Conservation (phyloP, 2,113 vertebrate genomes). For the Ibidorhyncha struthersii region DNA sequence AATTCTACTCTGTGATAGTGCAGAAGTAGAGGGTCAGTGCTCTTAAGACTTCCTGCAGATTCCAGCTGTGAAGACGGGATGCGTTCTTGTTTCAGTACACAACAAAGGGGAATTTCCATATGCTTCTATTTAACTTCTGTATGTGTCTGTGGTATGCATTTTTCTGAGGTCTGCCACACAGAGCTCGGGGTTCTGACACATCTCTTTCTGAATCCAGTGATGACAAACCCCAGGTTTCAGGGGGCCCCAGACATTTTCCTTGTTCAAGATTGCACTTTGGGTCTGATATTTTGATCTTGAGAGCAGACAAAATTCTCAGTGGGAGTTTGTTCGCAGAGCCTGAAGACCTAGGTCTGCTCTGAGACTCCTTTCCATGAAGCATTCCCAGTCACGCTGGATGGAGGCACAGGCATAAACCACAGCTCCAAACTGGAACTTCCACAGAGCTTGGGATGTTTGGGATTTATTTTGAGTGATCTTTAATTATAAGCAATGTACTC, state of each 20-base stretch:
- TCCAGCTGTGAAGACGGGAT: background rate
- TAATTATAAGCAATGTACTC: background rate
- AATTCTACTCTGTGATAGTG: constrained; percentile 19
- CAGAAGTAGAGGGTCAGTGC: background rate
- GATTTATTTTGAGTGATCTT: background rate
- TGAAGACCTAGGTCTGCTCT: background rate
- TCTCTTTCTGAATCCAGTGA: background rate
- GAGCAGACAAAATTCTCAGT: background rate
- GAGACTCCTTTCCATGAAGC: background rate
- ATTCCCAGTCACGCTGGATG: background rate
- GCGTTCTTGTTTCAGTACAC: background rate
- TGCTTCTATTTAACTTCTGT: constrained; percentile 30
- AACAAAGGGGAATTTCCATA: background rate
- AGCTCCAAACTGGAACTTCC: background rate
- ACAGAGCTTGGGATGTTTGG: background rate
- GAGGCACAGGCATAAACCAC: background rate
- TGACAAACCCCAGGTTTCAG: background rate
- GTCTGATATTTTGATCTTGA: background rate
- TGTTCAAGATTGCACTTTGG: background rate
- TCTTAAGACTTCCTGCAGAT: background rate
- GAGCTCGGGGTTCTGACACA: background rate
- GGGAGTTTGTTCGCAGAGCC: background rate
- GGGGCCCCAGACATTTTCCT: background rate
- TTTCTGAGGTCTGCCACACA: background rate
- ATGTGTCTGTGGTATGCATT: background rate